Evolutionary conservation across 1,140 invertebrate genomes (phyloP).

Genomic region (Camponotus vicinus): DNA sequence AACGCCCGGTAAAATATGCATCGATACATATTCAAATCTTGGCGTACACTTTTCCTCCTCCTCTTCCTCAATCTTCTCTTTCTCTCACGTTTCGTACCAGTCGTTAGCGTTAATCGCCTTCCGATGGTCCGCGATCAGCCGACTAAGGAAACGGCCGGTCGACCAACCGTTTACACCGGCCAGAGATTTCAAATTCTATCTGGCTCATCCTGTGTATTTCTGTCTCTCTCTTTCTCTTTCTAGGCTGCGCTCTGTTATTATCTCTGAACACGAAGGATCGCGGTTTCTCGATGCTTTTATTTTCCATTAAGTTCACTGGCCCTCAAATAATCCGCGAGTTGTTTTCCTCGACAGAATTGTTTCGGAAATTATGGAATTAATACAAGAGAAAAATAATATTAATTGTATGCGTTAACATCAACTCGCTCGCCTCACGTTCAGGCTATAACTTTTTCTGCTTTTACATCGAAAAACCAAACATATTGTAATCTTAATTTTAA

Average conservation of each 20-base stretch:
- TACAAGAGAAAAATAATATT: slow-evolving; percentile 32
- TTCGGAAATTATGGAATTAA: slow-evolving; percentile 14
- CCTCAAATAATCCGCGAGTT: slow-evolving; percentile 4
- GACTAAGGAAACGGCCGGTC: slow-evolving; percentile 63
- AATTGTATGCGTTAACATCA: not conserved
- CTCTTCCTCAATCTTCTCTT: not conserved
- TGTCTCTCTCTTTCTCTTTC: not conserved
- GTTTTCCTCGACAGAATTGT: not conserved
- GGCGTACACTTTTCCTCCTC: not conserved
- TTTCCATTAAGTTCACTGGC: slow-evolving; percentile 1
- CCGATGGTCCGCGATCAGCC: slow-evolving; percentile 68
- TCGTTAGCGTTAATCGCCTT: slow-evolving; percentile 84
- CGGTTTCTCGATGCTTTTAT: slow-evolving; percentile 53
- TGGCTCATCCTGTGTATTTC: slow-evolving; percentile 43
- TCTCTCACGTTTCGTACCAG: slow-evolving; percentile 71
- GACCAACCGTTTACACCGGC: slow-evolving; percentile 78
- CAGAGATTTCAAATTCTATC: slow-evolving; percentile 82
- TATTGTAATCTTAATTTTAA: not conserved
- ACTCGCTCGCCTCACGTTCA: slow-evolving; percentile 10
- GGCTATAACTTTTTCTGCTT: not conserved
- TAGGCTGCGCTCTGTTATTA: slow-evolving; percentile 72
- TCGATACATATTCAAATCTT: slow-evolving; percentile 83
- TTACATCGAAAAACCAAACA: not conserved
- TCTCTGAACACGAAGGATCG: slow-evolving; percentile 78
- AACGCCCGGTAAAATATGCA: slow-evolving; percentile 78